These are phyloP conservation scores for Heliconius hewitsoni DNA, from an alignment of 1,140 invertebrate species.

Conservation along the genomic window DNA sequence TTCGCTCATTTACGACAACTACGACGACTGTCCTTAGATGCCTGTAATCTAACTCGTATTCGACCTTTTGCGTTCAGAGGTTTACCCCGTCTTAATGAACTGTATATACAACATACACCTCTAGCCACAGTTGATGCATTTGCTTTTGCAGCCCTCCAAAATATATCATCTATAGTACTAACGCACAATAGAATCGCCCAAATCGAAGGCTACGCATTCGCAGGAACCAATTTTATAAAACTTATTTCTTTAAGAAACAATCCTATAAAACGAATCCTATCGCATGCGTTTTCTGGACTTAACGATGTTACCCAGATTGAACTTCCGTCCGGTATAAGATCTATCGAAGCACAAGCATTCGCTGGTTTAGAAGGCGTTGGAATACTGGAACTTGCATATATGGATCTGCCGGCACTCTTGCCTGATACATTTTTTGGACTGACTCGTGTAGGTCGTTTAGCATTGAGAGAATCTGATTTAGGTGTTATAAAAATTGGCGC, in stretches of 20 bases:
- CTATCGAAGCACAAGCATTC: slow-evolving; percentile 89
- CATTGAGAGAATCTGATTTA: slow-evolving; percentile 90
- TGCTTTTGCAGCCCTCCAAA: slow-evolving; percentile 90
- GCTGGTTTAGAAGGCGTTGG: slow-evolving; percentile 89
- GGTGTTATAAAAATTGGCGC: slow-evolving; percentile 87
- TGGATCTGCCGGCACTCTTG: slow-evolving; percentile 87
- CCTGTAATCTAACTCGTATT: slow-evolving; percentile 90
- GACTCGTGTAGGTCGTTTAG: slow-evolving; percentile 86
- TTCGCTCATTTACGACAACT: slow-evolving; percentile 87
- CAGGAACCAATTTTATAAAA: slow-evolving; percentile 90
- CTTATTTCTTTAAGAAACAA: slow-evolving; percentile 89
- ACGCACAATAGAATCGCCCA: slow-evolving; percentile 89
- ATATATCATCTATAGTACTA: slow-evolving; percentile 87
- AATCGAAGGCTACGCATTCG: slow-evolving; percentile 90
- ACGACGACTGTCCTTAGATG: slow-evolving; percentile 88
- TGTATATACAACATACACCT: slow-evolving; percentile 91
- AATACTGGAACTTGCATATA: slow-evolving; percentile 88
- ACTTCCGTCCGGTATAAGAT: slow-evolving; percentile 88
- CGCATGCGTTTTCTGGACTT: slow-evolving; percentile 89
- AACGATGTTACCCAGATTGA: slow-evolving; percentile 89
- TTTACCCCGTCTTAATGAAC: slow-evolving; percentile 86
- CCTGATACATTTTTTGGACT: slow-evolving; percentile 89
- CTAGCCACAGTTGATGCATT: slow-evolving; percentile 88
- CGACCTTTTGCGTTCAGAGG: slow-evolving; percentile 92
- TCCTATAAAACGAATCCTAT: slow-evolving; percentile 87